Evolutionary conservation across 2,797 vertebrate genomes (phyloP).

Genomic region (Anomalospiza imberbis): DNA sequence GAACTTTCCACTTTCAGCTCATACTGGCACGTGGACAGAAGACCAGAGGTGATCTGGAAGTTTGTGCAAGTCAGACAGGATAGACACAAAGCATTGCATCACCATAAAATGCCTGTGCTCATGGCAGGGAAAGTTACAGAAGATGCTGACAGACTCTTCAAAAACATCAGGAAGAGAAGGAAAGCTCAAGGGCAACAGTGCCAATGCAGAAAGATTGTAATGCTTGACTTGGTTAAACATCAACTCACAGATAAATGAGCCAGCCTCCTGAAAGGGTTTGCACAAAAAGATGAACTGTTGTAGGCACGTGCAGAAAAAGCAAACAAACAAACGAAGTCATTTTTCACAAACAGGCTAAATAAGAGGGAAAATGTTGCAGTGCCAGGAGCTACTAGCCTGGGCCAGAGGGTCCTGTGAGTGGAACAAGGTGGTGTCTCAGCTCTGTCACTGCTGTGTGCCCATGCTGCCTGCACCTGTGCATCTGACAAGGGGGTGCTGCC

Average conservation of each 20-base stretch:
- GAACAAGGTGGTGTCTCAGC: neutral
- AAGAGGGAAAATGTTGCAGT: neutral
- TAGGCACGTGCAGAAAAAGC: neutral
- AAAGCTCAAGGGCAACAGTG: neutral
- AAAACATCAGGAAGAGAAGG: neutral
- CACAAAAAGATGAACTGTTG: neutral
- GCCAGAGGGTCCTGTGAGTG: fast-evolving
- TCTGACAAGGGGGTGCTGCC: neutral
- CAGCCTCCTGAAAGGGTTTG: neutral
- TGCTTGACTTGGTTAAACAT: neutral
- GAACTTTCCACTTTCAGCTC: neutral
- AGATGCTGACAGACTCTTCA: neutral
- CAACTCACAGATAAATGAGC: neutral
- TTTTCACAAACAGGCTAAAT: neutral
- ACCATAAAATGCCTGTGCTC: neutral
- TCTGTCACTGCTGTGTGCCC: neutral
- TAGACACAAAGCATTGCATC: fast-evolving
- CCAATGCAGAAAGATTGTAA: neutral
- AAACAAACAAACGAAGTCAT: neutral
- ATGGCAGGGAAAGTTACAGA: neutral
- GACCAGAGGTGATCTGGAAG: neutral
- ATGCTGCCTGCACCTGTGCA: fast-evolving
- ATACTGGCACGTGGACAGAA: neutral
- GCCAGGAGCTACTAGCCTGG: neutral
- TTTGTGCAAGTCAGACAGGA: neutral